Percentiles rank a stretch among this genome's conserved stretches.
phyloP scores from a whole-genome alignment of 2,888 invertebrate genomes.

The Morinoia aosen region DNA sequence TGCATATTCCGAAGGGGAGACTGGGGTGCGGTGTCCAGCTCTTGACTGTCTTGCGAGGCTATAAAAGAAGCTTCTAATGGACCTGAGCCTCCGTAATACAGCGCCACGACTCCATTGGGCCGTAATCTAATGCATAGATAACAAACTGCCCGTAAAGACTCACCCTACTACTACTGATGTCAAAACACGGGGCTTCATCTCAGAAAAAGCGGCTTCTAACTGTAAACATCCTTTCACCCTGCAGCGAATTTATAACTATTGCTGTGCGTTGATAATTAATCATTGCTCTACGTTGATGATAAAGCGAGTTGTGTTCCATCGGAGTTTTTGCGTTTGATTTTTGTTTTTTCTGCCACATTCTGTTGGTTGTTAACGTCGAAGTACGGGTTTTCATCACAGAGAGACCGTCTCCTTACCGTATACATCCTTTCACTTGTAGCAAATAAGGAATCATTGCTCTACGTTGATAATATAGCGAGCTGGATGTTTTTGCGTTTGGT shows the following conservation, averaged over 20 bases:
- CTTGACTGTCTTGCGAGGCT: background rate
- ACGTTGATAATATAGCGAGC: background rate
- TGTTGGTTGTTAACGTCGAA: background rate
- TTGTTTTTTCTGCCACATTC: too few species aligned
- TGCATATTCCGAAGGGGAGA: background rate
- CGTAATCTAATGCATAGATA: background rate
- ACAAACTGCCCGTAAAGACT: background rate
- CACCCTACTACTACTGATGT: background rate
- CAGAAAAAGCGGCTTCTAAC: background rate
- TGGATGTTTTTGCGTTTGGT: background rate
- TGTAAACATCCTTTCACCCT: background rate
- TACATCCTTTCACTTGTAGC: background rate
- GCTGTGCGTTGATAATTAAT: too few species aligned
- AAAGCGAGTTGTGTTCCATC: too few species aligned
- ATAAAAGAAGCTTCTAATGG: constrained; percentile 4
- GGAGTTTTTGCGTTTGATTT: too few species aligned
- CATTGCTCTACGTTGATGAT: too few species aligned
- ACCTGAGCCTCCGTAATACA: background rate
- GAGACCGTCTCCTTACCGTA: background rate
- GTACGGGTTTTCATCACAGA: background rate
- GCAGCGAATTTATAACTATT: too few species aligned
- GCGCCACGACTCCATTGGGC: background rate
- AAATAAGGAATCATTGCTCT: background rate
- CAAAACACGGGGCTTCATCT: background rate
- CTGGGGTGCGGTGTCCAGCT: background rate